These are phyloP conservation scores for Yponomeuta plumbellus DNA, from an alignment of 2,888 invertebrate species.

Conservation along the genomic window DNA sequence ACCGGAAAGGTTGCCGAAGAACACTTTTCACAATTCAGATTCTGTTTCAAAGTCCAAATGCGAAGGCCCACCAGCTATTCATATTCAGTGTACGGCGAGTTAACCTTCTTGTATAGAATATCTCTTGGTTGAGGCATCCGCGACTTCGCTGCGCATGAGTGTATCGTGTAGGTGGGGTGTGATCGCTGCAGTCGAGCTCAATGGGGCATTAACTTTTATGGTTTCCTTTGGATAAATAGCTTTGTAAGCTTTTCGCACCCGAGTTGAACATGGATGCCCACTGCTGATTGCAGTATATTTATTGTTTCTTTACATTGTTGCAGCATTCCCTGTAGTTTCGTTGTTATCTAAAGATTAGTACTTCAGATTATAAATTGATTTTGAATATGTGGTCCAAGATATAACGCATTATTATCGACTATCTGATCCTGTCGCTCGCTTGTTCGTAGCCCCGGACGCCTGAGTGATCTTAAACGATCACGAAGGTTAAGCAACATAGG, in stretches of 20 bases:
- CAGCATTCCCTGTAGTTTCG: background rate
- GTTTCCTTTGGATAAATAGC: background rate
- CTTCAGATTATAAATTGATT: background rate
- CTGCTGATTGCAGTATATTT: background rate
- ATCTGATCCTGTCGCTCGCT: too few relatives aligned
- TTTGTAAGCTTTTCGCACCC: slow-evolving; percentile 2
- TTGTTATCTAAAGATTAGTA: background rate
- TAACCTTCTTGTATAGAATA: background rate
- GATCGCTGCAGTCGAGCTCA: background rate
- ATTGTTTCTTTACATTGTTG: background rate
- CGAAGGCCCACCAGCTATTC: too few relatives aligned
- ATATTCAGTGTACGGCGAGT: background rate
- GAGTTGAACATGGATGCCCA: background rate
- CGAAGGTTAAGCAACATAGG: too few relatives aligned
- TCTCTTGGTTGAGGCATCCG: background rate
- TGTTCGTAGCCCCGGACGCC: too few relatives aligned
- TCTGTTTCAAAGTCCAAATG: too few relatives aligned
- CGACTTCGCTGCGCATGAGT: background rate
- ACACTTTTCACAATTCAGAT: too few relatives aligned
- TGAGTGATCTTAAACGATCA: too few relatives aligned
- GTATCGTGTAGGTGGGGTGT: background rate
- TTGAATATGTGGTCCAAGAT: background rate
- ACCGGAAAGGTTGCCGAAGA: too few relatives aligned
- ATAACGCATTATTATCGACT: too few relatives aligned
- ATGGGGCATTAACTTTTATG: background rate